Base-by-base conservation (phyloP, 2,113 vertebrate species). In the Pycnonotus jocosus region DNA sequence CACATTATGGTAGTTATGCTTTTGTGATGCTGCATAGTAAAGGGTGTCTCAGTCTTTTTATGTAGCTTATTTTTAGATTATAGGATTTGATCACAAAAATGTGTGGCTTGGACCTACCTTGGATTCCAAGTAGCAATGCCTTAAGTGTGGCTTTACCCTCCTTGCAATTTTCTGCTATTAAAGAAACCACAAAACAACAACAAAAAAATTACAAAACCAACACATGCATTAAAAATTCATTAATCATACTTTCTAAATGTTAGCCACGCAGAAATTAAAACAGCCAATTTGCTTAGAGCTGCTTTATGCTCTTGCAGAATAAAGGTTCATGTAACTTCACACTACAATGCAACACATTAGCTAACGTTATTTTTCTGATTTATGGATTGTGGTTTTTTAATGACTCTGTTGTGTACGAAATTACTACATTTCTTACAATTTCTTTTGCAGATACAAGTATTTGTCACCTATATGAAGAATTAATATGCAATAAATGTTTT, bases 1-100 rank as follows among this genome's bases (percentile, higher is more conserved):
- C 92, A 96, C 95, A 90, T 97, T 97, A 96, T 18, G 93, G 84
- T 81, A 93, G 93, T 70, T 95, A 77, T n/a, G 93, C 91, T 85
- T 96, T 96, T 96, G 89, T 94, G 88, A 93, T 95, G 86, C 82
- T 90, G 60, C 50, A n/a, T 27, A 60, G 54, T 74, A 95, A 97
- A 92, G 40, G 65, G 54, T 90, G 64, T 78, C 93, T 79, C 64
- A 37, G 58, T 88, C 82, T 91, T 96, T 95, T 95, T 62, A 4
- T 72, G 60, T 14, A 64, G 35, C 65, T 95, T 88, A 45, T 93
- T 93, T 95, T 92, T 24, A 88, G 35, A 48, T 54, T 0, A 88
- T 53, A 89, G 35, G 83, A 95, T 95, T 81, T 91, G 83, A 97
- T 77, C 44, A 79, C 45, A 93, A 92, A 94, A 87, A 80, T 5